Evolutionary conservation across 2,797 vertebrate species (phyloP).

Genomic region (Philypnodon macrostomus): DNA sequence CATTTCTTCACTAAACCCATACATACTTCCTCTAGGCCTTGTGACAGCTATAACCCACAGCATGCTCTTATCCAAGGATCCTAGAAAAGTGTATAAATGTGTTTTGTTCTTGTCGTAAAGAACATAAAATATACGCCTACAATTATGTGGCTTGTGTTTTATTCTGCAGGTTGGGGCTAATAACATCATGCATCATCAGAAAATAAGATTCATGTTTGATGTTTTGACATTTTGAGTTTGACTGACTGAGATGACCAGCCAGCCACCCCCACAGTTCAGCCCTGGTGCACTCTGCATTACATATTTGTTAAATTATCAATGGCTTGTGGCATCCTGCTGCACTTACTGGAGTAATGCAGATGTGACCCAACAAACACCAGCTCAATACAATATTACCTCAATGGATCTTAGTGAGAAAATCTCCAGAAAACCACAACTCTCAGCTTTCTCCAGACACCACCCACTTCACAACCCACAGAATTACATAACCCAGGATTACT

Average conservation of each 20-base stretch:
- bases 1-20: too few species aligned
- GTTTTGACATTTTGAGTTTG: background rate
- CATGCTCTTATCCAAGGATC: too few species aligned
- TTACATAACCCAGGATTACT: slow-evolving; percentile 52
- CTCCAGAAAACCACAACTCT: slow-evolving; percentile 1
- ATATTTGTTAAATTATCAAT: slow-evolving; percentile 59
- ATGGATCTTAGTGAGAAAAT: background rate
- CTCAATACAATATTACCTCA: slow-evolving; percentile 10
- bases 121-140: too few species aligned
- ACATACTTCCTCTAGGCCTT: too few species aligned
- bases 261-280: slow-evolving; percentile 13
- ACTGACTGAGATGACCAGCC: slow-evolving; percentile 2
- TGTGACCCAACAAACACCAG: slow-evolving; percentile 39
- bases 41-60: too few species aligned
- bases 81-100: too few species aligned
- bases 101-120: too few species aligned
- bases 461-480: slow-evolving; percentile 47
- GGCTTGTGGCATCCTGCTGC: slow-evolving; percentile 36
- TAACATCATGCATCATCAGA: too few species aligned
- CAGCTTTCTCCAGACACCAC: slow-evolving; percentile 13
- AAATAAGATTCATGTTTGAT: too few species aligned
- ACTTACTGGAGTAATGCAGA: slow-evolving; percentile 36
- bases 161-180: too few species aligned
- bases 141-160: too few species aligned
- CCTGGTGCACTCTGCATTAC: slow-evolving; percentile 33